Base-by-base conservation (phyloP, 1,140 invertebrate genomes). In the Trichonephila clavata region DNA sequence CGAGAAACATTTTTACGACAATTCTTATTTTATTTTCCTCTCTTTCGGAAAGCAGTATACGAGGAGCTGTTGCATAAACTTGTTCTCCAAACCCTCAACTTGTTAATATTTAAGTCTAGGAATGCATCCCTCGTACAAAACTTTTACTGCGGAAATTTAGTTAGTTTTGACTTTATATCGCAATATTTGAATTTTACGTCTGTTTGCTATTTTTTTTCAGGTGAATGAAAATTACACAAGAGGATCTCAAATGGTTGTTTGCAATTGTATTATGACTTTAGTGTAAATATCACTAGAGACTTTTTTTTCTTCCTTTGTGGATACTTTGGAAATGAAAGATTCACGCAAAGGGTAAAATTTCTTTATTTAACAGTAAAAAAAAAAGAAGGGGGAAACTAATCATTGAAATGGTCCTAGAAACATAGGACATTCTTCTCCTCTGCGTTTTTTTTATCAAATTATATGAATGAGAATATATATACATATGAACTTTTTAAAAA, bases 1-100 rank as follows among this genome's bases (percentile, higher is more conserved):
- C 86, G 86, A 20, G 86, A 88, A 88, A 88, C 60, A 88, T 68
- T 63, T 88, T 88, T 88, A 88, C 63, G 86, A 88, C 86, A 50
- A 68, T 39, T 86, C 63, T 88, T 88, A 65, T 68, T 65, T 68
- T 88, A 43, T 50, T 68, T 68, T 88, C 60, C 84, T 63, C 84
- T 50, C 59, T 24, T 32, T 24, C n/a, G n/a, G 50, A 27, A 61
- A 24, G 21, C 24, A 21, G n/a, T 24, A 60, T 27, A 61, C 27
- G 7, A 43, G 21, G 86, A 63, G 24, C 24, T 63, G 86, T 68
- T 59, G 61, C 50, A 65, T 65, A 65, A 65, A 65, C 14, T 59
- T 50, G 24, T 88, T 43, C 86, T 32, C 39, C 7, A 14, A 39
- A 88, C 61, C 61, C 20, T 4, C 16, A 39, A 88, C 61, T 88